A percentile compares a stretch with the other conserved stretches of the same genome.
Evolutionary conservation across 1,140 invertebrate genomes (phyloP).

Genomic region (Cherax destructor): DNA sequence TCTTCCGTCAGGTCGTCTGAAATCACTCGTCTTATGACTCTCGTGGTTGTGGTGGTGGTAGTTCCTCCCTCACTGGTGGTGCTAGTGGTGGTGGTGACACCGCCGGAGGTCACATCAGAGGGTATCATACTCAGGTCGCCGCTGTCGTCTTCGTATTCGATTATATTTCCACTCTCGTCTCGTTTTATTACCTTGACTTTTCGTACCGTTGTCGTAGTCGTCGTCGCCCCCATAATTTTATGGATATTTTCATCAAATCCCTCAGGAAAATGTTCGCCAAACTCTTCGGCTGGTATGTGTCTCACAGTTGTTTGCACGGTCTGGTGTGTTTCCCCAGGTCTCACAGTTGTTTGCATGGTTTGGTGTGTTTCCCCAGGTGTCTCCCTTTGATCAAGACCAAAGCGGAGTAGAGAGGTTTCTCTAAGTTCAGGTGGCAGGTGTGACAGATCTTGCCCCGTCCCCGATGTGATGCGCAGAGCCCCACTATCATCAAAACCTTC

Average conservation of each 20-base stretch:
- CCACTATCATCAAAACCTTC: slow-evolving; percentile 26
- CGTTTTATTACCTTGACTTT: slow-evolving; percentile 40
- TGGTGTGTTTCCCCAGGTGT: slow-evolving; percentile 43
- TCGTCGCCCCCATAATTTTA: slow-evolving; percentile 41
- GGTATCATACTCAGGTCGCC: not conserved
- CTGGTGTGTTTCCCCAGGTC: slow-evolving; percentile 44
- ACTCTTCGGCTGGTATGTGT: slow-evolving; percentile 34
- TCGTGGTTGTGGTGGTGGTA: slow-evolving; percentile 44
- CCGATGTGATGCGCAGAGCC: slow-evolving; percentile 33
- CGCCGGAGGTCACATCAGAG: slow-evolving; percentile 5
- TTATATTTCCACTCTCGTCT: slow-evolving; percentile 55
- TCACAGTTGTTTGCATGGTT: slow-evolving; percentile 30
- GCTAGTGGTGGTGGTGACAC: slow-evolving; percentile 34
- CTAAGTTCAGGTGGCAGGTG: slow-evolving; percentile 44
- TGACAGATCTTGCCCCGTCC: slow-evolving; percentile 16
- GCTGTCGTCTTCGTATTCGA: slow-evolving; percentile 47
- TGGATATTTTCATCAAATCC: slow-evolving; percentile 52
- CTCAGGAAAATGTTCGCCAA: slow-evolving; percentile 36
- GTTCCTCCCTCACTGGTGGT: slow-evolving; percentile 56
- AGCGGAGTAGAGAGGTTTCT: slow-evolving; percentile 61
- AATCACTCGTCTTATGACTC: slow-evolving; percentile 56
- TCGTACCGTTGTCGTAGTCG: slow-evolving; percentile 52
- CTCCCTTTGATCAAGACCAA: slow-evolving; percentile 63
- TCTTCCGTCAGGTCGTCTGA: slow-evolving; percentile 25
- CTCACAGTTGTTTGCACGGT: slow-evolving; percentile 38